Evolutionary conservation across 2,113 vertebrate species (phyloP).

Genomic region (Sylvilagus bachmani): DNA sequence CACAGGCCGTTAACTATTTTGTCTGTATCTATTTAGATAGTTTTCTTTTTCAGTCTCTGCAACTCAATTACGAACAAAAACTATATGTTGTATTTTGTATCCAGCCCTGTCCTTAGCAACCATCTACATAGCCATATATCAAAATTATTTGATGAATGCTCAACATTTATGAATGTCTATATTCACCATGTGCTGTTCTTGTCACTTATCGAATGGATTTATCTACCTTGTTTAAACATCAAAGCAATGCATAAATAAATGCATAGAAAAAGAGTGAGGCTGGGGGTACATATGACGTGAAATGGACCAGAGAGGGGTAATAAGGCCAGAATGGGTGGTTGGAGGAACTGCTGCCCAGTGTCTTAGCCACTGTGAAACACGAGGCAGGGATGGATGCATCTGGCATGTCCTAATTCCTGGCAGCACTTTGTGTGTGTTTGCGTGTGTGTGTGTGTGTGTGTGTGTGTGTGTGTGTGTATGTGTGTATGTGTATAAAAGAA

Average conservation of each 20-base stretch:
- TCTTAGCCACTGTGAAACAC: constrained; percentile 1
- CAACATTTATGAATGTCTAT: background rate
- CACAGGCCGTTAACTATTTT: background rate
- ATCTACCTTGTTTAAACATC: background rate
- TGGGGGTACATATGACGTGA: background rate
- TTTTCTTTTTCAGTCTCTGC: background rate
- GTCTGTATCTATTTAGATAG: background rate
- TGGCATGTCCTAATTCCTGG: constrained; percentile 43
- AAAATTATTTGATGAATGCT: background rate
- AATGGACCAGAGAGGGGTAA: background rate
- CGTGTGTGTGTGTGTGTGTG: too few relatives aligned
- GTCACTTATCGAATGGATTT: background rate
- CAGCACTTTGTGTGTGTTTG: background rate
- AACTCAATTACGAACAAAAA: background rate
- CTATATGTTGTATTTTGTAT: background rate
- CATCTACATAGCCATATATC: background rate
- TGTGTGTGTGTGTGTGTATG: too few relatives aligned
- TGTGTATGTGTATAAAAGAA: constrained; percentile 31
- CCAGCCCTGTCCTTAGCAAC: background rate
- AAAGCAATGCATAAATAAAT: constrained; percentile 1
- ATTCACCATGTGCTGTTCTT: background rate
- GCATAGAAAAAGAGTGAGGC: background rate
- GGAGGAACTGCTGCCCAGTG: background rate
- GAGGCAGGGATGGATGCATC: background rate
- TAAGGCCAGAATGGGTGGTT: background rate